Evolutionary conservation across 2,113 vertebrate genomes (phyloP), one percentile per base, ranked within the genome.

Genomic region (Haplotaxodon microlepis): DNA sequence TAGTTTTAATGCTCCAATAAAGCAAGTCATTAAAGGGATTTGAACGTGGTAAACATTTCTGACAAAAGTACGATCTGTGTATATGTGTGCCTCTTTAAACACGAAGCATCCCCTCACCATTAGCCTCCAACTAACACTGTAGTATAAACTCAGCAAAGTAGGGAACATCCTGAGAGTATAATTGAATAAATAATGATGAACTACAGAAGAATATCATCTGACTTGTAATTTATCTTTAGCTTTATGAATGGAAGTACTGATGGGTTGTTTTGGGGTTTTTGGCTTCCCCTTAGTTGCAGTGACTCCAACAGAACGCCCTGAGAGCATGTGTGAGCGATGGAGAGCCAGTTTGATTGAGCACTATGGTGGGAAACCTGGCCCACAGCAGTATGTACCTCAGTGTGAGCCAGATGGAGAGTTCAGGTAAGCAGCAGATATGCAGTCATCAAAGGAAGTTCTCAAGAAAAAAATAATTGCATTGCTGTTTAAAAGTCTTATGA

Each of bases 311-410:
- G 95, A 94, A 91, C 96, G 94, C 3, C 96, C 97, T 1, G 97
- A 85, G 85, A 98, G 96, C 0, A 94, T 98, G 92, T 99, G 98
- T 10, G 97, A 99, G 88, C 97, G 98, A 61, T 99, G 98, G 98
- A 95, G 95, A 83, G 93, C 96, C 92, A 99, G 95, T 87, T 90
- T 99, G 82, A 94, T 98, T 73, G 97, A 98, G 88, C 97, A 98
- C 89, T 99, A 99, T 0, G 97, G 97, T 0, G 97, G 97, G 29
- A 94, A 89, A 8, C 97, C 98, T 4, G 95, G 95, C 1, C 91
- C 95, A 0, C 97, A 98, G 84, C 97, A 98, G 45, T 99, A 98
- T 2, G 92, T 98, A 82, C 98, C 98, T 0, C 98, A 98, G 95
- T 99, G 98, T 0, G 97, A 99, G 0, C 9, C 82, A 0, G 93